Evolutionary conservation across 2,888 invertebrate genomes (phyloP).

Genomic region (Tupiocoris notatus): DNA sequence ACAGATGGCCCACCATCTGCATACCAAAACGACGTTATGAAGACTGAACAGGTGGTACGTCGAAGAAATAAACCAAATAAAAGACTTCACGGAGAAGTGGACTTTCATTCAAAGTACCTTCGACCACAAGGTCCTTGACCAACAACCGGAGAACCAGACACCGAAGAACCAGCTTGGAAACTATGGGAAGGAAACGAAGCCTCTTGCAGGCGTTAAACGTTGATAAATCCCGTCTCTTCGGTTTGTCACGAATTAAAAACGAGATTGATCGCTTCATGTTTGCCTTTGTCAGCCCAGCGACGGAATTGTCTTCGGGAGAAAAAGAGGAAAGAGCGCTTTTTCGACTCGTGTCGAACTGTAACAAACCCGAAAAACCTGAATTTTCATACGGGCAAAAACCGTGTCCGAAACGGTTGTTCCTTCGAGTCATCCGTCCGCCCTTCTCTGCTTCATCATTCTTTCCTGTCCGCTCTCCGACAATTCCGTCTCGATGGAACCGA

Average conservation of each 20-base stretch:
- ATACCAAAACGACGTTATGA: not conserved
- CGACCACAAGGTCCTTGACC: not conserved
- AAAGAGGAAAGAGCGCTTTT: not conserved
- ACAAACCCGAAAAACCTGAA: not conserved
- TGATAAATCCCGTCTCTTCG: not conserved
- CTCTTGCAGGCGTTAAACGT: not conserved
- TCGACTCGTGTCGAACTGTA: not conserved
- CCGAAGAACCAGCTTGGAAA: not conserved
- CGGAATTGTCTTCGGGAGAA: too few relatives aligned
- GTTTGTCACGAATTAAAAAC: not conserved
- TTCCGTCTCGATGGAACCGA: not conserved
- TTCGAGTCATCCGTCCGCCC: not conserved
- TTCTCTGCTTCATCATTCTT: not conserved
- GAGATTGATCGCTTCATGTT: not conserved
- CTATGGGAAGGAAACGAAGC: not conserved
- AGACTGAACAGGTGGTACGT: not conserved
- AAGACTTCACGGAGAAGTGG: not conserved
- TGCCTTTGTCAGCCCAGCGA: not conserved
- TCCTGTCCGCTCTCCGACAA: not conserved
- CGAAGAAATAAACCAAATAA: not conserved
- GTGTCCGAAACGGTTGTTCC: not conserved
- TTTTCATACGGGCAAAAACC: not conserved
- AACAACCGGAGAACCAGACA: not conserved
- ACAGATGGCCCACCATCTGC: not conserved
- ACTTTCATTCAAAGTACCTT: not conserved